Conservation (phyloP, 2,113 vertebrate genomes). For the Dascyllus trimaculatus region DNA sequence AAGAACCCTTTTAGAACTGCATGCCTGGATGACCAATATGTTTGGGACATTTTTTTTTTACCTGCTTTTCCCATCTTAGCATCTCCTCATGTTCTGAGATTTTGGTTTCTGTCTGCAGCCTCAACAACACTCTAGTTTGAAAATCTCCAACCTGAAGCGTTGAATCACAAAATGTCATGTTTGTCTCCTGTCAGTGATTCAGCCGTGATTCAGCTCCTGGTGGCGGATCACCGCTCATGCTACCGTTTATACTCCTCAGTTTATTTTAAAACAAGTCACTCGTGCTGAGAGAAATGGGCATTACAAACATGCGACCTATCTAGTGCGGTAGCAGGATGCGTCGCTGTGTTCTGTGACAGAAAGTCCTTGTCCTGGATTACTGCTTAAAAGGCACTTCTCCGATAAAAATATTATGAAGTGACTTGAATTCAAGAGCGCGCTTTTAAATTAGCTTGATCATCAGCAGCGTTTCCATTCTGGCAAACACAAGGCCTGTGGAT, state of each 20-base stretch:
- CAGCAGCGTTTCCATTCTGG: slow-evolving; percentile 29
- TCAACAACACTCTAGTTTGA: background rate
- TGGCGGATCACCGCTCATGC: slow-evolving; percentile 3
- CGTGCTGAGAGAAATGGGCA: background rate
- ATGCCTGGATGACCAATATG: background rate
- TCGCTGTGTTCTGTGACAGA: slow-evolving; percentile 2
- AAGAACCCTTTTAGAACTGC: background rate
- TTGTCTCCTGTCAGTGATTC: background rate
- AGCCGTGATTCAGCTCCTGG: background rate
- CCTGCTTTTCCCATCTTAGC: background rate
- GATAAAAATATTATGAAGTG: slow-evolving; percentile 29
- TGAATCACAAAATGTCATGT: background rate
- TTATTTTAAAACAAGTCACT: slow-evolving; percentile 2
- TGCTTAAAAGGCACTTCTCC: slow-evolving; percentile 23
- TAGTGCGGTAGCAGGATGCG: background rate
- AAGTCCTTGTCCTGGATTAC: slow-evolving; percentile 21
- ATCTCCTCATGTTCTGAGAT: background rate
- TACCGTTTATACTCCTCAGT: background rate
- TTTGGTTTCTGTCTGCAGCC: background rate
- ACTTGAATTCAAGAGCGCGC: slow-evolving; percentile 32
- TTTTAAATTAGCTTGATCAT: slow-evolving; percentile 52
- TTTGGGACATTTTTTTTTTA: background rate
- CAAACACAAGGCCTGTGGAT: slow-evolving; percentile 26
- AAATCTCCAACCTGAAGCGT: background rate
- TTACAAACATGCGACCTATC: background rate